phyloP scores from a whole-genome alignment of 2,113 vertebrate species.

The Paedocypris sp. region DNA sequence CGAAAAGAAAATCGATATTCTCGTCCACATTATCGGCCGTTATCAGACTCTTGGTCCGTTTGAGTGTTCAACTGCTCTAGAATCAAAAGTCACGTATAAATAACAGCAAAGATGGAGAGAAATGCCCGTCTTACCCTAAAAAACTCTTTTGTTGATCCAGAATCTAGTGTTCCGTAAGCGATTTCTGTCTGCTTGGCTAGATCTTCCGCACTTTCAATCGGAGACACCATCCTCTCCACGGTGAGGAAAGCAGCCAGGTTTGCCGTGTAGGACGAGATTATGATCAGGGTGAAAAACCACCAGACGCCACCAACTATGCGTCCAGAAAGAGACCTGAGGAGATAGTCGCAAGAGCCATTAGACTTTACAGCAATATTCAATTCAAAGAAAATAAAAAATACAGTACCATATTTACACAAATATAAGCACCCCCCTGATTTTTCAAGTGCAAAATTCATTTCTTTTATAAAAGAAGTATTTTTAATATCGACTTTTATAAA shows the following conservation, averaged over 20 bases:
- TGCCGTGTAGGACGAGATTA: slow-evolving; percentile 99
- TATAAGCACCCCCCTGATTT: no score
- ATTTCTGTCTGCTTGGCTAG: slow-evolving; percentile 97
- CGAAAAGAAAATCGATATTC: no score
- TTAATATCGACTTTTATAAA: no score
- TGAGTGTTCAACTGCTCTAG: no score
- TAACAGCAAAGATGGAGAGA: not conserved
- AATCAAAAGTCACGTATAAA: no score
- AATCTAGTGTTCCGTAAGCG: slow-evolving; percentile 95
- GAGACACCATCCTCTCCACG: slow-evolving; percentile 98
- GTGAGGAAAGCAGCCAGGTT: slow-evolving; percentile 99
- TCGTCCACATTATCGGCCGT: no score
- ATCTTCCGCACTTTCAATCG: slow-evolving; percentile 96
- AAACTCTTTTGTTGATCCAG: slow-evolving; percentile 98
- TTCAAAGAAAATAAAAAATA: no score
- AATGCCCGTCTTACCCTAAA: slow-evolving; percentile 80
- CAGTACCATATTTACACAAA: no score
- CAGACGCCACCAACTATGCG: slow-evolving; percentile 98
- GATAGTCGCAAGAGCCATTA: slow-evolving; percentile 33
- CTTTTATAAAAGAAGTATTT: no score
- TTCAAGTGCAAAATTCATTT: no score
- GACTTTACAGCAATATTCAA: not conserved
- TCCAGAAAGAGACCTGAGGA: slow-evolving; percentile 90
- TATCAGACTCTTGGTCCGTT: no score
- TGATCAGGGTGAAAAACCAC: slow-evolving; percentile 99